Evolutionary conservation across 2,113 vertebrate species (phyloP), one percentile per base, ranked within the genome.

Genomic region (Apistogramma diplotaenia): DNA sequence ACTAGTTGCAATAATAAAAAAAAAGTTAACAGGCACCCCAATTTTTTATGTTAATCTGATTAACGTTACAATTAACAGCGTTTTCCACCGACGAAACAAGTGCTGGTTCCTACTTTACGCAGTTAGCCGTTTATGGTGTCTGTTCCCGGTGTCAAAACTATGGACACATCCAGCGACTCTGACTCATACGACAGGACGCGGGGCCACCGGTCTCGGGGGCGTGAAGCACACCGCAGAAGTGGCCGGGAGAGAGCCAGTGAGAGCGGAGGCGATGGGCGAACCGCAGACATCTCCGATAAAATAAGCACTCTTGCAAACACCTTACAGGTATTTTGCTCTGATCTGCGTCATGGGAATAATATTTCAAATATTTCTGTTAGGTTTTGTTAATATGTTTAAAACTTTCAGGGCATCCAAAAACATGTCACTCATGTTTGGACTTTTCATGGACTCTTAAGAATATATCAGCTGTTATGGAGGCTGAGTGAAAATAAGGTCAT

Each of bases 101-200:
- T 49, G 27, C 23, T 9, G 43, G 27, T 29, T 21, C 23, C 25
- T 65, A 56, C 61, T 65, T 81, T 29, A n/a, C 43, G 40, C 55
- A 5, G 13, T 74, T 60, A 23, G 73, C 3, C 35, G 31, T 37
- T 62, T 82, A 62, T 10, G 3, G 12, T 9, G 3, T 15, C 27
- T 3, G 7, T 2, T 51, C 6, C 4, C 18, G 4, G 90, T 92
- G 19, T 53, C 57, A 79, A 79, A 58, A 87, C 89, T 53, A 99
- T 99, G 97, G 96, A 97, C 70, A 96, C 96, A 37, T 97, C 96
- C 85, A 97, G 96, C 33, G 97, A 96, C 73, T 97, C 97, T 67
- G 97, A 98, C 16, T 92, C 90, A 18, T 93, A 91, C 37, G 88
- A 73, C 59, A 91, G 76, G 56, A 77, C 76, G 49, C 92, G 84